A percentile compares a stretch with the other conserved stretches of the same genome.
These are phyloP conservation scores for Balaeniceps rex DNA, from an alignment of 2,113 vertebrate genomes.

Conservation along the genomic window DNA sequence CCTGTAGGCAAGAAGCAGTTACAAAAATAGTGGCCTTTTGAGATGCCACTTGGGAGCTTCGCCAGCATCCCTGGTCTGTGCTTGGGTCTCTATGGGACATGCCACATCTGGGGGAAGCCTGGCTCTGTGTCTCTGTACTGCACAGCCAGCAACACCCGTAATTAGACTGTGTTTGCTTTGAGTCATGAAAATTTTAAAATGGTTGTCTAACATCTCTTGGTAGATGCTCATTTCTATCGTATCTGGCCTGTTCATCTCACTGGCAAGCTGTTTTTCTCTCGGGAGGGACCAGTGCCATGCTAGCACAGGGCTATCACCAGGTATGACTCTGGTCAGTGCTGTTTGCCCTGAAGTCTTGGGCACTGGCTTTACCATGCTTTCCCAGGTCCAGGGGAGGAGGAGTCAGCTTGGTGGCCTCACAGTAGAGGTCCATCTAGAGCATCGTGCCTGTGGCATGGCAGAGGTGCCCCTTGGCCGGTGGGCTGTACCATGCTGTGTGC, in stretches of 20 bases:
- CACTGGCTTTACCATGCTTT: background rate
- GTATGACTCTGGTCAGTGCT: background rate
- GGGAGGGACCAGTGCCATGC: background rate
- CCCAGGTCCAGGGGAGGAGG: background rate
- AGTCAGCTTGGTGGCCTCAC: background rate
- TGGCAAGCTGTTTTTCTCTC: background rate
- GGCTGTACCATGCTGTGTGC: background rate
- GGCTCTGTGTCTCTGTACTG: background rate
- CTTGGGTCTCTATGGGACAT: background rate
- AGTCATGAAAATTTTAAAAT: background rate
- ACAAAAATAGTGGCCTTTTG: background rate
- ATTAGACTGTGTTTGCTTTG: background rate
- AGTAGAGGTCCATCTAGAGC: background rate
- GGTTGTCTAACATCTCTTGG: background rate
- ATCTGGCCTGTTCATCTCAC: background rate
- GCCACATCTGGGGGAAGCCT: background rate
- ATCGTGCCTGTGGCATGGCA: background rate
- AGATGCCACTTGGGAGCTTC: background rate
- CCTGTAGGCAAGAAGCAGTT: background rate
- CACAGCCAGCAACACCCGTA: background rate
- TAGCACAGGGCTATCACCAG: too few species aligned
- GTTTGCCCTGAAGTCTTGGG: background rate
- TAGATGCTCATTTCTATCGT: background rate
- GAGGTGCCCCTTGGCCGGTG: background rate
- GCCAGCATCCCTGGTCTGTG: background rate